Conservation (phyloP, 2,888 invertebrate genomes). For the Thereva unica region DNA sequence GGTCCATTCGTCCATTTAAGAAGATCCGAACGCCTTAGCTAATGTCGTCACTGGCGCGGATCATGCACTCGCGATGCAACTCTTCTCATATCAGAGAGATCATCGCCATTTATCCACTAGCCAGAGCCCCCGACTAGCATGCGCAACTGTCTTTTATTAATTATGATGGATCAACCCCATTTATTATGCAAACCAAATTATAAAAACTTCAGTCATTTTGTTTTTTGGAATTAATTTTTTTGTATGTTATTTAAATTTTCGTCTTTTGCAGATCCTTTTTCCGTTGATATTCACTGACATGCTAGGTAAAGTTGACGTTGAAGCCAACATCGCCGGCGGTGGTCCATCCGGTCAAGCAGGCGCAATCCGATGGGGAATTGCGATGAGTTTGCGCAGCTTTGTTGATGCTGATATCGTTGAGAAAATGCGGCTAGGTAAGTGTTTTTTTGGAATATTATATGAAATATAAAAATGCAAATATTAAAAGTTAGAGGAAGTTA, state of each 20-base stretch:
- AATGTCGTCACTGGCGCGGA: constrained; percentile 1
- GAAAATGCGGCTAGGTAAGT: constrained; percentile 81
- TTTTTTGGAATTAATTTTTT: not conserved
- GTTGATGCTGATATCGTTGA: constrained; percentile 76
- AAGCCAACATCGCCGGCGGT: constrained; percentile 73
- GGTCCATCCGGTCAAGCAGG: constrained; percentile 85
- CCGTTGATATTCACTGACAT: constrained; percentile 81
- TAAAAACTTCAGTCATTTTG: not conserved
- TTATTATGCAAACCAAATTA: not conserved
- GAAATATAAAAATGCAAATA: not conserved
- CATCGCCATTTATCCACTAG: no score
- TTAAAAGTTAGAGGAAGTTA: no score
- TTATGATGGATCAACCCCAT: not conserved
- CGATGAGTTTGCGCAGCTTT: constrained; percentile 83
- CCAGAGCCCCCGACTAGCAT: no score
- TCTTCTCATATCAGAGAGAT: no score
- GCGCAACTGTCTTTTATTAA: no score
- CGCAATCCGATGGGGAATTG: constrained; percentile 84
- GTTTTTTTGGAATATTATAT: not conserved
- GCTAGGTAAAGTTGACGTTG: constrained; percentile 79
- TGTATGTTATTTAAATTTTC: constrained; percentile 34
- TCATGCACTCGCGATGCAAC: constrained; percentile 18
- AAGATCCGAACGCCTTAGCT: constrained; percentile 9
- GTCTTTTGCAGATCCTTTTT: constrained; percentile 69
- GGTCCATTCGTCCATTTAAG: constrained; percentile 16